Evolutionary conservation across 2,888 invertebrate genomes (phyloP).

Genomic region (Acanthosoma haemorrhoidale): DNA sequence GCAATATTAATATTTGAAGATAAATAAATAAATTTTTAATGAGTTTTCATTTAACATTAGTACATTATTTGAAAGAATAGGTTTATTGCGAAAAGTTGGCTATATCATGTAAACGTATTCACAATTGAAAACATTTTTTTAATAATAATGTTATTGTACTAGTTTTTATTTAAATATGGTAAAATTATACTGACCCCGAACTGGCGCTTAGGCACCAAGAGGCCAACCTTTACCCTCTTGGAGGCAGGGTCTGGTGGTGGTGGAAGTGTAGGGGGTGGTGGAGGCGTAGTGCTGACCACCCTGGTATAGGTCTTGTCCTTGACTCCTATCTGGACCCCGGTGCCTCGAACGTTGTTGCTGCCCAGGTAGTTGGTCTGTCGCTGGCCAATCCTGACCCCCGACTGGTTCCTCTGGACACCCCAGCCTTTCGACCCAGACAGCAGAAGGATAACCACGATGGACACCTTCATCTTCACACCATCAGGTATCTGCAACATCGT

Average conservation of each 20-base stretch:
- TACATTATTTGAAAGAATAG: too few species aligned
- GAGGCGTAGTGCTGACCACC: constrained; percentile 43
- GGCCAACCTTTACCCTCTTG: constrained; percentile 61
- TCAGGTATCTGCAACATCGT: not conserved
- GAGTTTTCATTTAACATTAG: too few species aligned
- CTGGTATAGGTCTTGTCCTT: constrained; percentile 40
- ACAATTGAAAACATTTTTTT: too few species aligned
- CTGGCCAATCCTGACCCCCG: constrained; percentile 38
- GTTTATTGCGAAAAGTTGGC: too few species aligned
- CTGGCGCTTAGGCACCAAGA: constrained; percentile 70
- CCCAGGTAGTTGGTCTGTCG: constrained; percentile 18
- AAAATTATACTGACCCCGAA: constrained; percentile 56
- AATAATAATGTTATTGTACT: too few species aligned
- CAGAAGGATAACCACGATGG: not conserved
- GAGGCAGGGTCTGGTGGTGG: constrained; percentile 35
- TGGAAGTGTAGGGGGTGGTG: constrained; percentile 39
- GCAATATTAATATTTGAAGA: too few species aligned
- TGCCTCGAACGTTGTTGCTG: constrained; percentile 39
- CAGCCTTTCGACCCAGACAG: constrained; percentile 25
- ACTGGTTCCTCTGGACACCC: constrained; percentile 38
- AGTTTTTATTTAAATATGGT: constrained; percentile 55
- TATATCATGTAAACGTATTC: too few species aligned
- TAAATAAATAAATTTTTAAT: too few species aligned
- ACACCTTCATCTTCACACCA: not conserved
- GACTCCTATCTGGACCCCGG: constrained; percentile 42